These are phyloP conservation scores for Baryphthengus martii DNA, from an alignment of 2,113 vertebrate genomes.

Conservation along the genomic window DNA sequence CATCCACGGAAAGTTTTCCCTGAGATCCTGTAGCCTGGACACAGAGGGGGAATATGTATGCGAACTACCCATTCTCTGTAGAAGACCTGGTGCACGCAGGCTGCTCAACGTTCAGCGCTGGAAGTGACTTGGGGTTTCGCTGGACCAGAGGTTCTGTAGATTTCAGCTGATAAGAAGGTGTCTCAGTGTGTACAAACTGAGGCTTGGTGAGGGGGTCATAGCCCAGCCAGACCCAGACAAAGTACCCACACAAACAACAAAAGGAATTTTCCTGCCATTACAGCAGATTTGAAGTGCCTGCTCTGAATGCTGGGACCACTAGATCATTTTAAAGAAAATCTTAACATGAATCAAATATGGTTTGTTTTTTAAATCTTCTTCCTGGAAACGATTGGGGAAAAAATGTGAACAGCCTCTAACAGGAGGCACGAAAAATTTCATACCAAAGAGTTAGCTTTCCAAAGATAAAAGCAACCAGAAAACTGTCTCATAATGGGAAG, in stretches of 20 bases:
- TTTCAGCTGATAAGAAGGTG: not conserved
- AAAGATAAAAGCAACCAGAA: not conserved
- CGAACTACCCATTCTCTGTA: not conserved
- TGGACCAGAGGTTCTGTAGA: not conserved
- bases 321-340: not conserved
- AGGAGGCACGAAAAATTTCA: not conserved
- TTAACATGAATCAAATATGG: not conserved
- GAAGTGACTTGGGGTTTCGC: not conserved
- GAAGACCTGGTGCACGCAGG: accelerated
- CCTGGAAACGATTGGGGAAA: not conserved
- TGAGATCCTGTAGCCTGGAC: not conserved
- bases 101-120: not conserved
- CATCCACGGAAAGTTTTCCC: not conserved
- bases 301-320: not conserved
- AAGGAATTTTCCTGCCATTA: not conserved
- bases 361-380: not conserved
- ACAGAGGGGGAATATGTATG: not conserved
- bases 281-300: not conserved
- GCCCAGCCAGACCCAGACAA: not conserved
- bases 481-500: not conserved
- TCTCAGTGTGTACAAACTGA: not conserved
- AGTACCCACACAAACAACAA: not conserved
- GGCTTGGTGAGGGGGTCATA: not conserved
- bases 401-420: not conserved
- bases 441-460: not conserved